These are phyloP conservation scores for Amphipyra tragopoginis DNA, from an alignment of 2,888 invertebrate genomes.

Conservation along the genomic window DNA sequence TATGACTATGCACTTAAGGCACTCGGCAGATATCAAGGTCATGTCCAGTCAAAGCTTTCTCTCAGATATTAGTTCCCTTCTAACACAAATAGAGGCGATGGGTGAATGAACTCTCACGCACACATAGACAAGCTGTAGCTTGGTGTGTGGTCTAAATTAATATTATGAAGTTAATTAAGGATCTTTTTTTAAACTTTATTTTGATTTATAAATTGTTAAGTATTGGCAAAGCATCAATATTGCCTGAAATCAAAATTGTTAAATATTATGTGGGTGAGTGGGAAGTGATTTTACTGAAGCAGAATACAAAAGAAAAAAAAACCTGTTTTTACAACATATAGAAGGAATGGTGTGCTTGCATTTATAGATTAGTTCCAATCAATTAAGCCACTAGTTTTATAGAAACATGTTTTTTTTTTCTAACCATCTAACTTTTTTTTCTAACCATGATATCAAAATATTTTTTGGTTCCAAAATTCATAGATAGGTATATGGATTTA, in stretches of 20 bases:
- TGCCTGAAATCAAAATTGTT: not conserved
- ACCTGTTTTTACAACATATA: not conserved
- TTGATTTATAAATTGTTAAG: too few relatives aligned
- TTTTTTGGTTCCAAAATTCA: too few relatives aligned
- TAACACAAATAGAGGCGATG: slow-evolving; percentile 47
- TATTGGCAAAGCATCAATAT: not conserved
- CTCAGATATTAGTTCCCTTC: slow-evolving; percentile 44
- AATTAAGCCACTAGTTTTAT: slow-evolving; percentile 2
- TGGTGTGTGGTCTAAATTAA: slow-evolving; percentile 43
- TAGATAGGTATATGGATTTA: too few relatives aligned
- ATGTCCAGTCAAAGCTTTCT: slow-evolving; percentile 32
- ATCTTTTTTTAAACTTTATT: not conserved
- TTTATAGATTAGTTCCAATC: slow-evolving; percentile 20
- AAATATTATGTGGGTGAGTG: not conserved
- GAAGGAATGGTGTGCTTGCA: not conserved
- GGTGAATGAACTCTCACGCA: slow-evolving; percentile 55
- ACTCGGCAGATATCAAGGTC: slow-evolving; percentile 45
- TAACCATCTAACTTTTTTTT: too few relatives aligned
- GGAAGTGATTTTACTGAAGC: not conserved
- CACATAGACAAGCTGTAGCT: slow-evolving; percentile 23
- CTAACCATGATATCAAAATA: too few relatives aligned
- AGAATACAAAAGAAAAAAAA: too few relatives aligned
- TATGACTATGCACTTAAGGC: slow-evolving; percentile 40
- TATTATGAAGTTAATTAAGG: slow-evolving; percentile 12
- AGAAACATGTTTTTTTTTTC: not conserved